Base-by-base conservation (phyloP, 2,797 vertebrate species). In the Sebastes taczanowskii region DNA sequence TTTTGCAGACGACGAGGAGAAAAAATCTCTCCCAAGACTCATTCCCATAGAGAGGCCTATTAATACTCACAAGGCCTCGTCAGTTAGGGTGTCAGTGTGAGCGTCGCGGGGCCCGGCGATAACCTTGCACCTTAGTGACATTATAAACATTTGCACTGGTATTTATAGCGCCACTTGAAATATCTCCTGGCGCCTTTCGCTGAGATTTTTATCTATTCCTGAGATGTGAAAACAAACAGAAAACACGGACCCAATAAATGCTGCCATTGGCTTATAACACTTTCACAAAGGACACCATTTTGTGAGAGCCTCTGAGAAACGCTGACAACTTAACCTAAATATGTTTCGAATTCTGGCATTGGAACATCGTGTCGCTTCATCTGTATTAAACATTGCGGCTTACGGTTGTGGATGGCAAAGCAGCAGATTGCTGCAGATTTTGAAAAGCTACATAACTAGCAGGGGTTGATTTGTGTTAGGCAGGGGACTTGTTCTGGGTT, bases 71-170 rank as follows among this genome's bases (percentile, higher is more conserved):
- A 85, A 82, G 88, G 88, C 86, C 81, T 86, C 81, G 78, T 89
- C 85, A 78, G 83, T 94, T 87, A 89, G 77, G 80, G 86, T 85
- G 86, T 91, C 66, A 72, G 81, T 34, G 71, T 75, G 81, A 61
- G 85, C 85, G 88, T 87, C 80, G 86, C 80, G 78, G 82, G 77
- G 78, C 71, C 72, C 80, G 83, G 77, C 53, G 88, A 91, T 94
- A 95, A 95, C 93, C 94, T 92, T 92, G 87, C 86, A 90, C 89
- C 89, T 90, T 62, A 59, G 86, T 86, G 89, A 88, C 91, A 92
- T 93, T 91, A 87, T 84, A 94, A 94, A 95, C 94, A 95, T 95
- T 95, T 94, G 86, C 89, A 69, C 79, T 90, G 78, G 88, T 90
- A 94, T 95, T 93, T 93, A 87, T 90, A 92, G 90, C 80, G 34